Percentiles rank a stretch among this genome's conserved stretches.
phyloP scores from a whole-genome alignment of 1,140 invertebrate species.

The Anastrepha obliqua region DNA sequence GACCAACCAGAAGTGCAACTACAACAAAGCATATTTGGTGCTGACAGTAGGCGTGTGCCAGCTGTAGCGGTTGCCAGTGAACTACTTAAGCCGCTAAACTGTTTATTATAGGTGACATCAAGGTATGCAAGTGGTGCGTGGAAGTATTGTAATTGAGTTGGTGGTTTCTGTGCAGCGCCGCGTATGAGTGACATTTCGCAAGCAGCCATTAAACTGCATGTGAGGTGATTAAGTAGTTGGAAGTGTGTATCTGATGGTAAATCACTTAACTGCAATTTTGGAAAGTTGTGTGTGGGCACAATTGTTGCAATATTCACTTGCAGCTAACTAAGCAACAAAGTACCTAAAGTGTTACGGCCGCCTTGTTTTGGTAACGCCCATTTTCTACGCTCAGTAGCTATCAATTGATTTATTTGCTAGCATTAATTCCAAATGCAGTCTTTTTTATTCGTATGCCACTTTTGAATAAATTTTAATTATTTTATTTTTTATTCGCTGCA shows the following conservation, averaged over 20 bases:
- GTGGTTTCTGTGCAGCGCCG: too few species aligned
- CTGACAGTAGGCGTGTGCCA: conserved; percentile 17
- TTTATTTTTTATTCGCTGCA: too few species aligned
- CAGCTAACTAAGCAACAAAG: not conserved
- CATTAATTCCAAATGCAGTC: not conserved
- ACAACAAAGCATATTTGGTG: conserved; percentile 4
- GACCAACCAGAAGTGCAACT: not conserved
- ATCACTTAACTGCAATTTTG: not conserved
- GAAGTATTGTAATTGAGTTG: not conserved
- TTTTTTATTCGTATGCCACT: too few species aligned
- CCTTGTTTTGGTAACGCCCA: not conserved
- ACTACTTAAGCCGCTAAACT: not conserved
- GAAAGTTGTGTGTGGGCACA: not conserved
- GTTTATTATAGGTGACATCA: not conserved
- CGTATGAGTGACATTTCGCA: not conserved
- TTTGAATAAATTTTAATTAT: too few species aligned
- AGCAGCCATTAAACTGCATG: not conserved
- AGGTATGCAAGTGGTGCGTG: not conserved
- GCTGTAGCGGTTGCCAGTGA: not conserved
- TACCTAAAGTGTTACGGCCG: not conserved
- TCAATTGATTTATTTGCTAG: too few species aligned
- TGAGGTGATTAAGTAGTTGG: too few species aligned
- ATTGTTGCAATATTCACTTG: not conserved
- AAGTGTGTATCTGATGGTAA: not conserved
- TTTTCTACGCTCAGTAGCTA: not conserved